Conservation (phyloP, 2,888 invertebrate genomes). For the Lordiphosa fenestrarum region DNA sequence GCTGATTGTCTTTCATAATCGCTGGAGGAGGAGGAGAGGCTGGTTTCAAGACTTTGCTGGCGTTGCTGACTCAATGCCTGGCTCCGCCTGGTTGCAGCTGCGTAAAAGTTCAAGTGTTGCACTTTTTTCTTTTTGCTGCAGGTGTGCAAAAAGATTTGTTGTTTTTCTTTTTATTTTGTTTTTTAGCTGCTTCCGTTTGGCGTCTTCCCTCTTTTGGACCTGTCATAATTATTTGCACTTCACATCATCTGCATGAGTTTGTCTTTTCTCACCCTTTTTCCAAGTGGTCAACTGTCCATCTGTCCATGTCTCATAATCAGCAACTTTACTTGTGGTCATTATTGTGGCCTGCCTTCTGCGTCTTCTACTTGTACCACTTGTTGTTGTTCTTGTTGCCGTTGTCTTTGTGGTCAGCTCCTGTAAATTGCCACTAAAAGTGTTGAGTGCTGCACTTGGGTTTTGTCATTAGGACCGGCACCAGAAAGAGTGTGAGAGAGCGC, state of each 20-base stretch:
- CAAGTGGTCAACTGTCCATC: constrained; percentile 2
- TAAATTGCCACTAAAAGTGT: constrained; percentile 76
- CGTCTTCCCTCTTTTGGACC: constrained; percentile 8
- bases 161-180: constrained; percentile 27
- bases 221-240: constrained; percentile 75
- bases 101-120: constrained; percentile 72
- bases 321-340: constrained; percentile 31
- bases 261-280: neutral
- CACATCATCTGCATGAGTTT: constrained; percentile 59
- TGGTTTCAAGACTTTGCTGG: constrained; percentile 2
- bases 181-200: constrained; percentile 54
- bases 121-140: constrained; percentile 45
- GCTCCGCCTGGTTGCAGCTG: constrained; percentile 50
- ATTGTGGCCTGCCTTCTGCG: constrained; percentile 26
- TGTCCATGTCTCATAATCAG: constrained; percentile 52
- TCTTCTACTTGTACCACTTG: constrained; percentile 16
- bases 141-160: constrained; percentile 51
- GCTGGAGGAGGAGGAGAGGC: constrained; percentile 15
- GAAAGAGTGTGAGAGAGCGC: constrained; percentile 2
- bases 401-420: constrained; percentile 71
- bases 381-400: too few species aligned
- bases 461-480: constrained; percentile 54
- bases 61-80: constrained; percentile 8
- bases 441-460: constrained; percentile 64
- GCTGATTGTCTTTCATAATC: constrained; percentile 75